A percentile compares a stretch with the other conserved stretches of the same genome.
phyloP scores from a whole-genome alignment of 2,113 vertebrate species.

The Austrofundulus limnaeus region DNA sequence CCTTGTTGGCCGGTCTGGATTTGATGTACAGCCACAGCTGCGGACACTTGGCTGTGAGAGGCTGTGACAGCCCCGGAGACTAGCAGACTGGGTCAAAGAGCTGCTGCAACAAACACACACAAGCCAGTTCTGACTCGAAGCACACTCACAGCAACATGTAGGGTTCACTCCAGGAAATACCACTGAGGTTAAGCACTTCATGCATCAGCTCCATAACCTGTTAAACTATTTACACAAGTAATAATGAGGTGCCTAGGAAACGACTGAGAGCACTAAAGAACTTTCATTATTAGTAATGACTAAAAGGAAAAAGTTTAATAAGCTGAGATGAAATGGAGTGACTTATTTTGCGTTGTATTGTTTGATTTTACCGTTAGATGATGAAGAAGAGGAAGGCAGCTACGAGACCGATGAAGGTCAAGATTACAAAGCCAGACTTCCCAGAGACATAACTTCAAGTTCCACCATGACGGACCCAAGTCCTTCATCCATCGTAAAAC shows the following conservation, averaged over 20 bases:
- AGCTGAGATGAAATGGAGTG: conserved; percentile 6
- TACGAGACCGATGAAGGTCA: conserved; percentile 87
- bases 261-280: conserved; percentile 27
- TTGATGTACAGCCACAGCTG: conserved; percentile 63
- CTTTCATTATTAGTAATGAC: conserved; percentile 26
- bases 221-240: conserved; percentile 46
- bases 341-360: conserved; percentile 5
- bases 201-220: conserved; percentile 50
- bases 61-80: conserved; percentile 52
- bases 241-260: conserved; percentile 58
- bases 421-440: conserved; percentile 64
- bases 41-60: conserved; percentile 64
- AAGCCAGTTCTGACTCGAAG: conserved; percentile 21
- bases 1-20: conserved; percentile 29
- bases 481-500: conserved; percentile 92
- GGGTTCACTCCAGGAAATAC: conserved; percentile 60
- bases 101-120: conserved; percentile 35
- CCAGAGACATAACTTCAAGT: conserved; percentile 72
- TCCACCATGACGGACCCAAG: conserved; percentile 85
- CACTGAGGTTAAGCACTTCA: conserved; percentile 46
- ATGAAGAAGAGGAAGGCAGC: conserved; percentile 82
- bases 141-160: conserved; percentile 35
- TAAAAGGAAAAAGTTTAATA: conserved; percentile 29
- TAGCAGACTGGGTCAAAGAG: conserved; percentile 44
- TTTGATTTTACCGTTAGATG: conserved; percentile 62